Base-by-base conservation (phyloP, 2,888 invertebrate genomes). In the Tenthredo notha region DNA sequence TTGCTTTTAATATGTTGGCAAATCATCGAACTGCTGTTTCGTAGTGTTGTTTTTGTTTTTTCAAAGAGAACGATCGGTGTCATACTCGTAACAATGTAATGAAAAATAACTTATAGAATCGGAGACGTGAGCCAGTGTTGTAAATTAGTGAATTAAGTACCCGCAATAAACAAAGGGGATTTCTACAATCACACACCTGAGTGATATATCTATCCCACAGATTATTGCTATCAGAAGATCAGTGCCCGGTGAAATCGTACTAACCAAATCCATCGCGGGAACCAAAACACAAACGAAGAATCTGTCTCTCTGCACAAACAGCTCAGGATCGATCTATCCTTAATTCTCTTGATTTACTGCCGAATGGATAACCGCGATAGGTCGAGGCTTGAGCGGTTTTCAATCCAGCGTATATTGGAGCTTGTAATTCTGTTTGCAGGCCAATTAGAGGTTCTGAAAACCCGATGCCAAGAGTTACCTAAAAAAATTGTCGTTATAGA, bases 101-200 rank as follows among this genome's bases (percentile, higher is more conserved):
- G 33, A 29, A 77, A 77, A 12, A 50, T 77, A 77, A 77, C 54
- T 58, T 10, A 80, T 12, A 40, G 15, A 40, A 5, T 21, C 54
- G 4, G 18, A 77, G 29, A 18, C 58, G 37, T n/a, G 33, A 37
- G 21, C 58, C 15, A 43, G 77, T 61, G 40, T 40, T 78, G 18
- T 78, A 54, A 78, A 61, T 80, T 80, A 80, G 21, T 29, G 40
- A 58, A 80, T 61, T 61, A 80, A 80, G 58, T 80, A 80, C 78
- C 37, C 37, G 40, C 58, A 58, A 61, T 80, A 80, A 80, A 61
- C 78, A 21, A 58, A 37, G 58, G 58, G 78, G 78, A 61, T 61
- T 77, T 77, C 54, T 33, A 54, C 77, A 74, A 74, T 74, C 77
- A 77, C 47, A 54, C 50, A 54, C 54, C 77, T 77, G 77, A 77